Evolutionary conservation across 2,797 vertebrate genomes (phyloP).

Genomic region (Xyrichtys novacula): DNA sequence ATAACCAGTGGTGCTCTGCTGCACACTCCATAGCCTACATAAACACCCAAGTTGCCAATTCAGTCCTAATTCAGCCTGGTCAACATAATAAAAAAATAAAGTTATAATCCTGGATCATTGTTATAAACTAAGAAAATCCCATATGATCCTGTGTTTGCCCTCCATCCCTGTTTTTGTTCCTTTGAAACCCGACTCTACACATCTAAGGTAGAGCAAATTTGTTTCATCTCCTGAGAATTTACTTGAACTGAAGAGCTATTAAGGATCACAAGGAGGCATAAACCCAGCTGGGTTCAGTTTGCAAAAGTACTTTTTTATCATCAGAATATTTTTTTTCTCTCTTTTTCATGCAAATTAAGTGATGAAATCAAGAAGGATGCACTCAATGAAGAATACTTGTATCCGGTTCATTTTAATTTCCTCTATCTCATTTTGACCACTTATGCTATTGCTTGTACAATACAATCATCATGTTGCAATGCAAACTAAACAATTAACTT

Average conservation of each 20-base stretch:
- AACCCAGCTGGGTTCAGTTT: conserved; percentile 17
- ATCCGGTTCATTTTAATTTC: conserved; percentile 12
- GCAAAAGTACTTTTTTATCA: conserved; percentile 7
- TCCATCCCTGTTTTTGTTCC: conserved; percentile 14
- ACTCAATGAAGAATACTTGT: conserved; percentile 4
- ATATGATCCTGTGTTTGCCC: not conserved
- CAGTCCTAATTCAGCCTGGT: conserved; percentile 17
- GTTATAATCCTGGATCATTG: not conserved
- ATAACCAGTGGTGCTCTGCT: conserved; percentile 27
- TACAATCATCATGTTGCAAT: not conserved
- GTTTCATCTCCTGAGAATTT: conserved; percentile 22
- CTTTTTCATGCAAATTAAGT: conserved; percentile 17
- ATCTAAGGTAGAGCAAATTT: not conserved
- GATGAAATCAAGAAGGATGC: not conserved
- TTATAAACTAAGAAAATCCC: conserved; percentile 1
- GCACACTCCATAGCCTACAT: conserved; percentile 15
- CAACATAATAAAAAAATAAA: conserved; percentile 14
- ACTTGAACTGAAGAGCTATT: conserved; percentile 20
- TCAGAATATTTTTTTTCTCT: not conserved
- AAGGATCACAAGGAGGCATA: conserved; percentile 3
- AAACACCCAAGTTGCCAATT: conserved; percentile 42
- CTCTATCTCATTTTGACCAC: conserved; percentile 13
- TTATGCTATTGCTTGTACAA: not conserved
- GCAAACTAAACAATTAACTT: not conserved
- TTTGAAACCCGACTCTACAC: conserved; percentile 29